phyloP scores from a whole-genome alignment of 2,113 vertebrate species.

The Litocranius walleri region DNA sequence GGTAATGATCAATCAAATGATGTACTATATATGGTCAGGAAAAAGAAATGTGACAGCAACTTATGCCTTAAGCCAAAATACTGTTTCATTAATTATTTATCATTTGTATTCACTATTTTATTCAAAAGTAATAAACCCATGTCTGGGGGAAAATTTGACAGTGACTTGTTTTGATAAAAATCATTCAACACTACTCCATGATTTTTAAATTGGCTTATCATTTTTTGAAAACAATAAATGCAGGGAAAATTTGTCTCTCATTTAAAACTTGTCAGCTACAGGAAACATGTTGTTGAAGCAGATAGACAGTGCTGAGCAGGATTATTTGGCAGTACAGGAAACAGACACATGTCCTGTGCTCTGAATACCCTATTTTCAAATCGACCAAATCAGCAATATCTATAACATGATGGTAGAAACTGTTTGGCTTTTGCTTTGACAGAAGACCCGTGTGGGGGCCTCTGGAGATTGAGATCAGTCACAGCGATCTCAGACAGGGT shows the following conservation, averaged over 20 bases:
- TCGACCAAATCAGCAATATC: background rate
- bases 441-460: background rate
- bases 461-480: background rate
- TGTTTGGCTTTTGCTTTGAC: background rate
- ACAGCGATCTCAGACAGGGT: background rate
- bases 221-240: slow-evolving; percentile 22
- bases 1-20: background rate
- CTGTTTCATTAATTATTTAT: background rate
- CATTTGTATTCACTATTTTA: background rate
- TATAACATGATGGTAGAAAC: background rate
- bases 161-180: slow-evolving; percentile 24
- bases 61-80: background rate
- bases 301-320: background rate
- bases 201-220: slow-evolving; percentile 21
- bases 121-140: background rate
- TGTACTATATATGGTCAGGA: background rate
- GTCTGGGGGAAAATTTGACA: background rate
- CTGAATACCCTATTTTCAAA: background rate
- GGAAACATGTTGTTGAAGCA: background rate
- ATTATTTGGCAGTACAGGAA: background rate
- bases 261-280: background rate
- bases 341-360: background rate
- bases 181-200: background rate
- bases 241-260: background rate
- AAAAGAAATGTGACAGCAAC: background rate